A percentile compares a stretch with the other conserved stretches of the same genome.
These are phyloP conservation scores for Thelohanellus kitauei DNA, from an alignment of 30 jellyfish, hydroid and myxozoan species.

Conservation along the genomic window DNA sequence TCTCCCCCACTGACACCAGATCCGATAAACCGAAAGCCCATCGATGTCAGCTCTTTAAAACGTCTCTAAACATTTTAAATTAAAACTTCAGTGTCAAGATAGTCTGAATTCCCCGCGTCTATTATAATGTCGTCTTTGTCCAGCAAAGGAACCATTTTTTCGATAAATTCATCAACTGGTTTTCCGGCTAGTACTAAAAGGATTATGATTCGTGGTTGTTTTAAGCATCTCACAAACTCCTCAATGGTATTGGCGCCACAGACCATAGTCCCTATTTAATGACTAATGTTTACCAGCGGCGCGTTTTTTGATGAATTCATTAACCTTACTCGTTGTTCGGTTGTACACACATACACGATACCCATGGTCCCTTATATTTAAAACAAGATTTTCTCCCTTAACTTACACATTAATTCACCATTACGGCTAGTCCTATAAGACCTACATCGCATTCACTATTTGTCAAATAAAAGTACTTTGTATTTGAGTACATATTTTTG, in stretches of 20 bases:
- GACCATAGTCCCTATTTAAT: slow-evolving; percentile 49
- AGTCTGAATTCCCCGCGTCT: slow-evolving; percentile 95
- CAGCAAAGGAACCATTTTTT: slow-evolving; percentile 79
- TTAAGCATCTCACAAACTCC: slow-evolving; percentile 55
- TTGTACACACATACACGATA: slow-evolving; percentile 75
- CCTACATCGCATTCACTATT: too few species aligned
- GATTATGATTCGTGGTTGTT: slow-evolving; percentile 62
- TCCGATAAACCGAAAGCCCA: slow-evolving; percentile 42
- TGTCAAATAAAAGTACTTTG: too few species aligned
- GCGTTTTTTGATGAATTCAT: slow-evolving; percentile 41
- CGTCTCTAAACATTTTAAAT: slow-evolving; percentile 49
- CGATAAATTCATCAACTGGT: slow-evolving; percentile 80
- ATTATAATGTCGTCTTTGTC: slow-evolving; percentile 73
- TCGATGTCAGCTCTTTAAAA: slow-evolving; percentile 19
- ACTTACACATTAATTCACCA: slow-evolving; percentile 21
- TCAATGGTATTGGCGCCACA: slow-evolving; percentile 84
- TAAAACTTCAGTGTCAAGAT: slow-evolving; percentile 17
- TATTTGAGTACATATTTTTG: too few species aligned
- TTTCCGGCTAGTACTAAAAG: slow-evolving; percentile 77
- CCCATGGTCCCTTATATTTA: slow-evolving; percentile 89
- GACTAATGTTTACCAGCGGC: slow-evolving; percentile 60
- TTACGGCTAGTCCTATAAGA: slow-evolving; percentile 68
- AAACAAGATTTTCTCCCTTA: slow-evolving; percentile 49
- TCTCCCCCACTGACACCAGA: slow-evolving; percentile 98
- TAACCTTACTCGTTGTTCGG: slow-evolving; percentile 60